phyloP scores from a whole-genome alignment of 2,888 invertebrate genomes.

The Cheilosia pagana region DNA sequence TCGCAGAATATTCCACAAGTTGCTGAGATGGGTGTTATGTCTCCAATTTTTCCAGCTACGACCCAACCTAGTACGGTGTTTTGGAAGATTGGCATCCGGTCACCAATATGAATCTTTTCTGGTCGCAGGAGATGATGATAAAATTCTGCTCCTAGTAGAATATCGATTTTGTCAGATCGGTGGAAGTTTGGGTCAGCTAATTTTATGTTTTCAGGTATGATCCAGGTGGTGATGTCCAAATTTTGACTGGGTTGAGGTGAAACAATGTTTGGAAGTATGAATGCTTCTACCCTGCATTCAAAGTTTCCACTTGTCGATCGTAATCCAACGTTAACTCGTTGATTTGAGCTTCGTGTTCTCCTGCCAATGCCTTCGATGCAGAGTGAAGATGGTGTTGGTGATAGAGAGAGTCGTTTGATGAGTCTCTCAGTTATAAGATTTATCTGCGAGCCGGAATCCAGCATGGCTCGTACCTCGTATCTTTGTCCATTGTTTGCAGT shows the following conservation, averaged over 20 bases:
- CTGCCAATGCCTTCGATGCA: conserved; percentile 6
- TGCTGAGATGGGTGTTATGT: not conserved
- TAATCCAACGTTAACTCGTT: not conserved
- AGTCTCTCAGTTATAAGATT: not conserved
- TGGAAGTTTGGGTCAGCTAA: conserved; percentile 26
- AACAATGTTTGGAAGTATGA: not conserved
- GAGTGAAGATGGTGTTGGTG: not conserved
- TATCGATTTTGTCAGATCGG: conserved; percentile 13
- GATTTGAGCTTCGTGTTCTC: not conserved
- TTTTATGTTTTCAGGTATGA: conserved; percentile 15
- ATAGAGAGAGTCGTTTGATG: not conserved
- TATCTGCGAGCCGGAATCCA: conserved; percentile 6
- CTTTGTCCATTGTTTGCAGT: too few species aligned
- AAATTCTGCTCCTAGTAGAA: conserved; percentile 23
- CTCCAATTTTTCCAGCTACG: conserved; percentile 17
- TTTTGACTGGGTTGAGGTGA: conserved; percentile 1
- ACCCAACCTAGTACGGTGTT: conserved; percentile 21
- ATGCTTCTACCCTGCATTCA: not conserved
- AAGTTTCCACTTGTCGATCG: not conserved
- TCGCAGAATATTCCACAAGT: conserved; percentile 6
- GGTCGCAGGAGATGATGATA: not conserved
- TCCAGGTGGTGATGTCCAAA: not conserved
- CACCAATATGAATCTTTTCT: not conserved
- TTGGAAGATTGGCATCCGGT: conserved; percentile 7
- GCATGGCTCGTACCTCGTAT: not conserved